Conservation (phyloP, 1,140 invertebrate species). For the Drosophila albomicans region DNA sequence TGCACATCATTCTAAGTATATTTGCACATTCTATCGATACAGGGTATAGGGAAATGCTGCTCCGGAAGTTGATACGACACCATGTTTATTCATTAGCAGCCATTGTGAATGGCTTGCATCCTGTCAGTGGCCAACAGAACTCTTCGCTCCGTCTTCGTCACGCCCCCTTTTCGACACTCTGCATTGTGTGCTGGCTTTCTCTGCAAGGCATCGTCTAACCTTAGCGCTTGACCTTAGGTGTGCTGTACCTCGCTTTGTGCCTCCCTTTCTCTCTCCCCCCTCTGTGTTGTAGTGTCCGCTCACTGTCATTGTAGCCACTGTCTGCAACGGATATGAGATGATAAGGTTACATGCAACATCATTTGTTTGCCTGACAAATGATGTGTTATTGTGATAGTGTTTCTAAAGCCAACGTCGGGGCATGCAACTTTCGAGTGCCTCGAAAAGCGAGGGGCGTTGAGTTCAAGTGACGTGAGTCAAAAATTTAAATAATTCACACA, state of each 20-base stretch:
- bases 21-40: slow-evolving; percentile 17
- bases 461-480: slow-evolving; percentile 71
- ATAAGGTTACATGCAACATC: slow-evolving; percentile 83
- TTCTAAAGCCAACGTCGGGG: slow-evolving; percentile 50
- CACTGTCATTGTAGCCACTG: slow-evolving; percentile 38
- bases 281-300: slow-evolving; percentile 8
- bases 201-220: slow-evolving; percentile 43
- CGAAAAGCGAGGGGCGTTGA: slow-evolving; percentile 35
- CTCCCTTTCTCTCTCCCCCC: neutral
- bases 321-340: slow-evolving; percentile 80
- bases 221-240: slow-evolving; percentile 69
- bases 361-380: slow-evolving; percentile 82
- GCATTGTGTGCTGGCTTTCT: slow-evolving; percentile 48
- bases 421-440: slow-evolving; percentile 68
- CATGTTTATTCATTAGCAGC: slow-evolving; percentile 80
- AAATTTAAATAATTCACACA: slow-evolving; percentile 74
- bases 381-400: slow-evolving; percentile 80
- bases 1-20: neutral
- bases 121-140: slow-evolving; percentile 41
- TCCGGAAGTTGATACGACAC: slow-evolving; percentile 67
- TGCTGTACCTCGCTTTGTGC: neutral
- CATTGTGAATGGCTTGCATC: slow-evolving; percentile 58
- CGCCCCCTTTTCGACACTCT: slow-evolving; percentile 18
- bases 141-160: slow-evolving; percentile 33
- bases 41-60: slow-evolving; percentile 13